A percentile compares a stretch with the other conserved stretches of the same genome.
Conservation (phyloP, 2,797 vertebrate species). For the Melanotaenia boesemani region DNA sequence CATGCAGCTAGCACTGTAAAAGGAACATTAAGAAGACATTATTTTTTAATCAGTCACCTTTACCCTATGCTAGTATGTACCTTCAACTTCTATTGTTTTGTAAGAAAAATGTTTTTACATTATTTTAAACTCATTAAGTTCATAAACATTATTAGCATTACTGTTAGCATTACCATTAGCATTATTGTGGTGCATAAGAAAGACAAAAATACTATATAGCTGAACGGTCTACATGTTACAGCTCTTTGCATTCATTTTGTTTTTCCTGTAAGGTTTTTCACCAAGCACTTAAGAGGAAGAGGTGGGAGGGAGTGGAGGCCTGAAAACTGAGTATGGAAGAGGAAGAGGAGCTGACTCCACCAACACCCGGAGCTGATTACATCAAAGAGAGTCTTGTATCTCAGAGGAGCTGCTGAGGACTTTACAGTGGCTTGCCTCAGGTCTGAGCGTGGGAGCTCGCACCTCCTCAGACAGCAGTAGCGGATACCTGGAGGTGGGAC, state of each 20-base stretch:
- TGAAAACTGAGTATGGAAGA: constrained; percentile 18
- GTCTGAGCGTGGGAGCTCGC: constrained; percentile 58
- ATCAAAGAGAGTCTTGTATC: constrained; percentile 82
- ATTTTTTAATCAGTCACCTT: too few relatives aligned
- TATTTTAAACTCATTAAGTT: too few relatives aligned
- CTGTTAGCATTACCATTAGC: too few relatives aligned
- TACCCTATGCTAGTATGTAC: too few relatives aligned
- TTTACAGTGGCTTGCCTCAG: constrained; percentile 78
- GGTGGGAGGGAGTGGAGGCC: not conserved
- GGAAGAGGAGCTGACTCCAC: constrained; percentile 46
- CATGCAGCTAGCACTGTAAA: too few relatives aligned
- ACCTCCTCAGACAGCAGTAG: constrained; percentile 65
- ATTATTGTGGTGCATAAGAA: too few relatives aligned
- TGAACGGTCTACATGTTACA: too few relatives aligned
- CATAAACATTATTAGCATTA: too few relatives aligned
- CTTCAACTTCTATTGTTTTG: too few relatives aligned
- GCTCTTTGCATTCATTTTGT: not conserved
- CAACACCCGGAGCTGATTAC: constrained; percentile 76
- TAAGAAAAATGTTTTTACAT: too few relatives aligned
- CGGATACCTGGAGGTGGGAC: constrained; percentile 69
- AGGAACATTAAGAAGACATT: too few relatives aligned
- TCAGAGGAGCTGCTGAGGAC: constrained; percentile 82
- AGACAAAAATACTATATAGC: too few relatives aligned
- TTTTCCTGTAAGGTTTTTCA: not conserved
- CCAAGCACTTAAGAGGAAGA: not conserved